Evolutionary conservation across 2,888 invertebrate genomes (phyloP).

Genomic region (Stenotaenia linearis): DNA sequence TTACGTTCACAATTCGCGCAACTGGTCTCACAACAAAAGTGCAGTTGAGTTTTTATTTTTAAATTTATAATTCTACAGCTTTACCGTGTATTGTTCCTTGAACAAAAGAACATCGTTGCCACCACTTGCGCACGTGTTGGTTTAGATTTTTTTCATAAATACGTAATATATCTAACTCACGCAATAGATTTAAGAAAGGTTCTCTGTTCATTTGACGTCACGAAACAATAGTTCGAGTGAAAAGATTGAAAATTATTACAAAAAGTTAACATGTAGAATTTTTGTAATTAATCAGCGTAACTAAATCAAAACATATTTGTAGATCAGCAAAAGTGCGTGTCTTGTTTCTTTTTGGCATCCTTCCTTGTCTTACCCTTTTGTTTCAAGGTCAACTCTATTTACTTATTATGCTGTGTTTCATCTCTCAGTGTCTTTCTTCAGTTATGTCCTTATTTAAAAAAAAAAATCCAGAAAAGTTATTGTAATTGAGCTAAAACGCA

Average conservation of each 20-base stretch:
- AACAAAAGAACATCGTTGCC: neutral
- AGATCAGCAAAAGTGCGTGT: neutral
- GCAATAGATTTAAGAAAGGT: neutral
- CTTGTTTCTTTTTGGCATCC: neutral
- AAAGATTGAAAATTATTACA: too few relatives aligned
- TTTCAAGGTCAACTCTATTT: conserved; percentile 2
- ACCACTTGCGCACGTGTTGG: neutral
- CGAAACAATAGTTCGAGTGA: neutral
- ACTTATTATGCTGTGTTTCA: neutral
- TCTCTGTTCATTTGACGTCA: neutral
- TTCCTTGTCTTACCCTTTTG: neutral
- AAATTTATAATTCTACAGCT: neutral
- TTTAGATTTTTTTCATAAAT: neutral
- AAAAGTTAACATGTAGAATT: too few relatives aligned
- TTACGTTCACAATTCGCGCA: neutral
- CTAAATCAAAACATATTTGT: neutral
- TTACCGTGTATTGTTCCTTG: neutral
- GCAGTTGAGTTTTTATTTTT: neutral
- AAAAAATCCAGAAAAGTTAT: neutral
- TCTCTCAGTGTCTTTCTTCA: neutral
- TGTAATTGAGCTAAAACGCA: neutral
- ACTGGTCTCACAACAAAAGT: neutral
- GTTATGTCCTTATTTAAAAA: neutral
- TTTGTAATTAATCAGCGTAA: too few relatives aligned
- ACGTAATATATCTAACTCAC: too few relatives aligned